These are phyloP conservation scores for Cyclopterus lumpus DNA, from an alignment of 2,797 vertebrate genomes.

Conservation along the genomic window DNA sequence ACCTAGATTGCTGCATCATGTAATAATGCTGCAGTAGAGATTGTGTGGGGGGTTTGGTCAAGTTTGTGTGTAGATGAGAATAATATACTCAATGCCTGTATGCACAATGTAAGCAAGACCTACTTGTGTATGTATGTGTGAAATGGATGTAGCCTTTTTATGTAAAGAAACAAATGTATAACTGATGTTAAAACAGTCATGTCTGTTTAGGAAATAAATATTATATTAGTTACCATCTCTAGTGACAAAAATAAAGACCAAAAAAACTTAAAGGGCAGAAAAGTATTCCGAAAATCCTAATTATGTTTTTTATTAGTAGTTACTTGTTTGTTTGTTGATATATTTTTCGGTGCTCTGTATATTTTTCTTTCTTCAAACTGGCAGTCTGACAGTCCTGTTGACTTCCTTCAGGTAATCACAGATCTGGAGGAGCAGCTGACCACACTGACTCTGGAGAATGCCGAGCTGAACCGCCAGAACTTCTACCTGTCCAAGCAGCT, in stretches of 20 bases:
- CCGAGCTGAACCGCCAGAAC: constrained; percentile 97
- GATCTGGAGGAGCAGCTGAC: constrained; percentile 98
- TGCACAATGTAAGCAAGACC: background rate
- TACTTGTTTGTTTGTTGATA: background rate
- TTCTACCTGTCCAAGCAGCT: constrained; percentile 96
- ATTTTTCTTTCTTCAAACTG: background rate
- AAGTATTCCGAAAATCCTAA: background rate
- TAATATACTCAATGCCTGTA: background rate
- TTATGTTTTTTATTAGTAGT: background rate
- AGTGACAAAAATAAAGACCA: background rate
- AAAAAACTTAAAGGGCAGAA: background rate
- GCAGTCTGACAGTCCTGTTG: background rate
- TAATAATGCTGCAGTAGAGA: constrained; percentile 34
- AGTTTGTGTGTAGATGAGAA: constrained; percentile 19
- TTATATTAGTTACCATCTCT: background rate
- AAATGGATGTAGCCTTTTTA: background rate
- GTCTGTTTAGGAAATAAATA: background rate
- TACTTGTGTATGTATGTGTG: background rate
- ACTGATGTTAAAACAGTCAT: background rate
- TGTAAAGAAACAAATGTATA: background rate
- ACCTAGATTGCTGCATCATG: constrained; percentile 46
- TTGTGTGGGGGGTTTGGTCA: constrained; percentile 17
- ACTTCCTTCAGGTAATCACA: constrained; percentile 89
- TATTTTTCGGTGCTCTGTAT: background rate
- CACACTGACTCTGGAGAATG: constrained; percentile 94